phyloP scores from a whole-genome alignment of 1,140 invertebrate species.

The Tetragonula clypearis region DNA sequence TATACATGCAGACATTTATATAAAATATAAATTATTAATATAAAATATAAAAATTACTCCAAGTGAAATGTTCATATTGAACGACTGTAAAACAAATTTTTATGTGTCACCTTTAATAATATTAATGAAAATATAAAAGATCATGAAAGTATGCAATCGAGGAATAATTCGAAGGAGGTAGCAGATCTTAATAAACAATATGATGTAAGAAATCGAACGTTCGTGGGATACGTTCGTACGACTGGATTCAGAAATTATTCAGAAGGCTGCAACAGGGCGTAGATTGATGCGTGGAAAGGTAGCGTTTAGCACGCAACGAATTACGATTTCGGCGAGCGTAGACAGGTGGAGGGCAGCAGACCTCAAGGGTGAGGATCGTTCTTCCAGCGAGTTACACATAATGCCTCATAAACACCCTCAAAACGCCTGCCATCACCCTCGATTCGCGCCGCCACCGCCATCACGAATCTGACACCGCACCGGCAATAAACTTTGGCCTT shows the following conservation, averaged over 20 bases:
- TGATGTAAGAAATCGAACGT: background rate
- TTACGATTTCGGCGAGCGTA: slow-evolving; percentile 74
- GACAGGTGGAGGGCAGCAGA: slow-evolving; percentile 72
- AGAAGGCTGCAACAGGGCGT: background rate
- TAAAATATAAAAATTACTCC: too few relatives aligned
- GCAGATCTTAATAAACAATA: background rate
- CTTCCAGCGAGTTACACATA: slow-evolving; percentile 81
- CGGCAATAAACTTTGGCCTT: slow-evolving; percentile 78
- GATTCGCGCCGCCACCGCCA: slow-evolving; percentile 71
- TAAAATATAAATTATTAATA: too few relatives aligned
- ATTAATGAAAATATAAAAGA: too few relatives aligned
- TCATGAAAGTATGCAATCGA: too few relatives aligned
- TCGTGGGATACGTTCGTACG: background rate
- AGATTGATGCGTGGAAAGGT: slow-evolving; percentile 37
- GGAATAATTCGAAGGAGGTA: background rate
- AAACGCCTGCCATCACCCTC: slow-evolving; percentile 78
- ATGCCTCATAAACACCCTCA: slow-evolving; percentile 82
- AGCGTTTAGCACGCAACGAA: slow-evolving; percentile 59
- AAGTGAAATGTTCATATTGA: too few relatives aligned
- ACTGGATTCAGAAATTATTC: slow-evolving; percentile 24
- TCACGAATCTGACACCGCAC: slow-evolving; percentile 71
- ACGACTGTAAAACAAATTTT: too few relatives aligned
- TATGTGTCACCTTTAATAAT: too few relatives aligned
- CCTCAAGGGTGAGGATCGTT: slow-evolving; percentile 76
- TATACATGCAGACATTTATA: too few relatives aligned